Evolutionary conservation across 2,113 vertebrate genomes (phyloP).

Genomic region (Trogon melanurus): DNA sequence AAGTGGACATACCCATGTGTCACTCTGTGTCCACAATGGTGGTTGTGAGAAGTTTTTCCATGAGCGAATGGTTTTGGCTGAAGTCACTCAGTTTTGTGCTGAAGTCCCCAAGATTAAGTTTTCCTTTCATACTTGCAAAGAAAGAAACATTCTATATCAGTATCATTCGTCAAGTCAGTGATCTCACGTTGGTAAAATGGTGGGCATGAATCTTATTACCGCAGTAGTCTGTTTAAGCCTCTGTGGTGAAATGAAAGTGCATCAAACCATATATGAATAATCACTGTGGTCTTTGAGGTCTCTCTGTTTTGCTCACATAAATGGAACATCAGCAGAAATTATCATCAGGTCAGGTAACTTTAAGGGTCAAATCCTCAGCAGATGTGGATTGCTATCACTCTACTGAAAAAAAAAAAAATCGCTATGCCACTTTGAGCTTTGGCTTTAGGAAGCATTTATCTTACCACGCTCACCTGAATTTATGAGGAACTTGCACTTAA

Average conservation of each 20-base stretch:
- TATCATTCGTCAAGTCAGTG: background rate
- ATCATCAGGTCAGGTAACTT: background rate
- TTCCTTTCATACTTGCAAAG: background rate
- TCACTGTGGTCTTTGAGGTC: background rate
- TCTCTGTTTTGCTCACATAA: background rate
- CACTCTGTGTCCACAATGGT: background rate
- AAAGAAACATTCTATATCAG: background rate
- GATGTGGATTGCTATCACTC: background rate
- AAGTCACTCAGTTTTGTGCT: background rate
- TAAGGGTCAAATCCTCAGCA: background rate
- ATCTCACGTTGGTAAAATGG: background rate
- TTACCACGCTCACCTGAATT: constrained; percentile 2
- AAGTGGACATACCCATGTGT: background rate
- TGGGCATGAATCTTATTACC: background rate
- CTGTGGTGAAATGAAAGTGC: background rate
- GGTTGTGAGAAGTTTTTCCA: background rate
- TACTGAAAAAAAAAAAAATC: background rate
- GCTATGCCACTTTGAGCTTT: background rate
- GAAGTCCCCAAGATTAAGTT: background rate
- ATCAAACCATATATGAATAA: constrained; percentile 32
- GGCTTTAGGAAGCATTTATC: background rate
- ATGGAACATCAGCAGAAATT: background rate
- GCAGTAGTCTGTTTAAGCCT: background rate
- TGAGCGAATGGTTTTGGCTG: background rate
- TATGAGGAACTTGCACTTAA: background rate